Percentiles rank a stretch among this genome's conserved stretches.
Evolutionary conservation across 2,888 invertebrate genomes (phyloP).

Genomic region (Elegia similella): DNA sequence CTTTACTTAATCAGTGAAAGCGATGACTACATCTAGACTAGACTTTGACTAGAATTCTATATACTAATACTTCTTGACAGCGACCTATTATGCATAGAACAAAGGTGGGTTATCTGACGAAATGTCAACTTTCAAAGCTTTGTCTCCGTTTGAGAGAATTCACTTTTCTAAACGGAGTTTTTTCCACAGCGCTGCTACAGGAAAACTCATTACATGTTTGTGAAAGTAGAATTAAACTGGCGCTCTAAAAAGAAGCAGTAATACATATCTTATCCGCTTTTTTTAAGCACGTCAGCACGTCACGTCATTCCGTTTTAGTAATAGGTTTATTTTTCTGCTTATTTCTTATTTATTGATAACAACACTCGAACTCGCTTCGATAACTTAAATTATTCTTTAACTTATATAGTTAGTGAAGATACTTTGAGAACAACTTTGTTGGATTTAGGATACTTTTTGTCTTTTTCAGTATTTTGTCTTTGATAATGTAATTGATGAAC

Average conservation of each 20-base stretch:
- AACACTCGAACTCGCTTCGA: too few species aligned
- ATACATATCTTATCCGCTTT: neutral
- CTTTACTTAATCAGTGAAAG: neutral
- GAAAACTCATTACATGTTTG: slow-evolving; percentile 2
- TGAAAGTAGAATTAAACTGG: neutral
- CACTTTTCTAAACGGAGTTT: slow-evolving; percentile 1
- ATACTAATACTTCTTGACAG: slow-evolving; percentile 42
- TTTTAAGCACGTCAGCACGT: too few species aligned
- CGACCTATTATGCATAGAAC: slow-evolving; percentile 38
- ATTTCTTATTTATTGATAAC: too few species aligned
- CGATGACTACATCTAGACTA: slow-evolving; percentile 28
- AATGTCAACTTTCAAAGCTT: slow-evolving; percentile 41
- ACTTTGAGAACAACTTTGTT: too few species aligned
- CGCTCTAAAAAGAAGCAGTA: neutral
- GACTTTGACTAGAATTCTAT: slow-evolving; percentile 47
- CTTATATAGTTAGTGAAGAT: too few species aligned
- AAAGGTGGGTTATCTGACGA: slow-evolving; percentile 42
- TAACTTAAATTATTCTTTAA: too few species aligned
- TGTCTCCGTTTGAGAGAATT: slow-evolving; percentile 29
- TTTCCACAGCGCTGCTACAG: neutral
- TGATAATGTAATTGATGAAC: too few species aligned
- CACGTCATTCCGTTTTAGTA: too few species aligned
- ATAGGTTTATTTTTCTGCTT: too few species aligned
- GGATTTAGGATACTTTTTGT: too few species aligned
- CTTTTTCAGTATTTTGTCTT: too few species aligned